These are phyloP conservation scores for Lumbricus terrestris DNA, from an alignment of 2,888 invertebrate species.

Conservation along the genomic window DNA sequence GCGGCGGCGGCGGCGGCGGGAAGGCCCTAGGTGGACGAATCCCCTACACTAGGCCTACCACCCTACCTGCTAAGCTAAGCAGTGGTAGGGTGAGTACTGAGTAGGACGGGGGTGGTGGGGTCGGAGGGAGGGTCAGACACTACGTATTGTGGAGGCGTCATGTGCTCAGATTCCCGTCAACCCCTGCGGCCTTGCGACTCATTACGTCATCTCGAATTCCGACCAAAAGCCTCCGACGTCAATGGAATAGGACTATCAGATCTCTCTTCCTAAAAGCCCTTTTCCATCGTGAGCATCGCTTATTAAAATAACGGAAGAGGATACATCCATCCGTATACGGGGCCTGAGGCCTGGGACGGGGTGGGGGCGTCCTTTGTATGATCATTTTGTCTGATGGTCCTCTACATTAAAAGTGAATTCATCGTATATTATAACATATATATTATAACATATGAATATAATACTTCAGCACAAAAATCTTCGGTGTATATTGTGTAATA, in stretches of 20 bases:
- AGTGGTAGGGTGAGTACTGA: background rate
- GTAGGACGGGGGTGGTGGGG: background rate
- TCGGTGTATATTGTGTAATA: background rate
- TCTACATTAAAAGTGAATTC: background rate
- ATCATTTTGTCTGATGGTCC: background rate
- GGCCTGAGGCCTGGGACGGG: background rate
- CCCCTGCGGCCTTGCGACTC: background rate
- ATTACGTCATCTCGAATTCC: constrained; percentile 3
- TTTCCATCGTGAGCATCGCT: background rate
- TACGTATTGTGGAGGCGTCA: background rate
- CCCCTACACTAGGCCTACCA: background rate
- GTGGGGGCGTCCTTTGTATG: background rate
- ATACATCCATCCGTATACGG: too few relatives aligned
- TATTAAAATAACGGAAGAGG: background rate
- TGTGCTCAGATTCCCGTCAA: background rate
- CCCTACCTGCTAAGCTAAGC: background rate
- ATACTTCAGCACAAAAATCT: background rate
- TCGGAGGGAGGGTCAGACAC: background rate
- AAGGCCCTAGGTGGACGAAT: background rate
- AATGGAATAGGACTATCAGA: background rate
- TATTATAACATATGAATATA: background rate
- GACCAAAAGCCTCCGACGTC: background rate
- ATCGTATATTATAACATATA: background rate
- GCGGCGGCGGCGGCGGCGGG: background rate
- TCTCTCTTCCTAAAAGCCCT: constrained; percentile 3